Evolutionary conservation across 2,888 invertebrate species (phyloP).

Genomic region (Diabrotica balteata): DNA sequence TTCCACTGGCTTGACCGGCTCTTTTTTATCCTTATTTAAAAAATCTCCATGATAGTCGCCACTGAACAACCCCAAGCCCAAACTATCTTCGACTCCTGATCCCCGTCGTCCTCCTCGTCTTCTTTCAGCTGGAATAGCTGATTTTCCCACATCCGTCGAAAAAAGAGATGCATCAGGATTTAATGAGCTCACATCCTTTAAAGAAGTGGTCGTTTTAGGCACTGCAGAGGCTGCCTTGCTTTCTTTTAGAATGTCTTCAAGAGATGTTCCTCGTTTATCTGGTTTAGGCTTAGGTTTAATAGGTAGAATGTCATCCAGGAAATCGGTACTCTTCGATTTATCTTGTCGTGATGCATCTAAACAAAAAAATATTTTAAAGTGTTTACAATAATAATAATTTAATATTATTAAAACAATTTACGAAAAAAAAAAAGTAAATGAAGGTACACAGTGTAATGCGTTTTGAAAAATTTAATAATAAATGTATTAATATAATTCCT

Average conservation of each 20-base stretch:
- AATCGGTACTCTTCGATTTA: slow-evolving; percentile 48
- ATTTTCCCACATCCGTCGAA: not conserved
- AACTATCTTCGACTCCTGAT: slow-evolving; percentile 63
- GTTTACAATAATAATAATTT: too few species aligned
- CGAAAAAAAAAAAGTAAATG: too few species aligned
- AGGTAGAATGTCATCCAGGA: slow-evolving; percentile 54
- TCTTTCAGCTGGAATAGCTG: slow-evolving; percentile 38
- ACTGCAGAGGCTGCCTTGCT: slow-evolving; percentile 38
- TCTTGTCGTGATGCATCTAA: slow-evolving; percentile 16
- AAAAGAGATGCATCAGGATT: slow-evolving; percentile 13
- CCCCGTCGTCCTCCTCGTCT: slow-evolving; percentile 47
- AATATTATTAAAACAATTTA: too few species aligned
- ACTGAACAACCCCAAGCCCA: slow-evolving; percentile 64
- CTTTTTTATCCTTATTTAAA: slow-evolving; percentile 32
- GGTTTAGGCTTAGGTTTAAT: slow-evolving; percentile 43
- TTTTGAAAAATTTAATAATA: too few species aligned
- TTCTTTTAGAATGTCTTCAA: slow-evolving; percentile 55
- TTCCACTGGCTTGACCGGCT: slow-evolving; percentile 17
- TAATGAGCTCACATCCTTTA: slow-evolving; percentile 21
- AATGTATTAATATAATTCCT: too few species aligned
- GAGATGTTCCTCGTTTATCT: slow-evolving; percentile 46
- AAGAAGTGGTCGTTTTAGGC: slow-evolving; percentile 23
- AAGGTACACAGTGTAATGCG: too few species aligned
- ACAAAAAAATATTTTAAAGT: not conserved
- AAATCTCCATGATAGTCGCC: slow-evolving; percentile 34